phyloP scores from a whole-genome alignment of 2,113 vertebrate species.

The Peromyscus californicus region DNA sequence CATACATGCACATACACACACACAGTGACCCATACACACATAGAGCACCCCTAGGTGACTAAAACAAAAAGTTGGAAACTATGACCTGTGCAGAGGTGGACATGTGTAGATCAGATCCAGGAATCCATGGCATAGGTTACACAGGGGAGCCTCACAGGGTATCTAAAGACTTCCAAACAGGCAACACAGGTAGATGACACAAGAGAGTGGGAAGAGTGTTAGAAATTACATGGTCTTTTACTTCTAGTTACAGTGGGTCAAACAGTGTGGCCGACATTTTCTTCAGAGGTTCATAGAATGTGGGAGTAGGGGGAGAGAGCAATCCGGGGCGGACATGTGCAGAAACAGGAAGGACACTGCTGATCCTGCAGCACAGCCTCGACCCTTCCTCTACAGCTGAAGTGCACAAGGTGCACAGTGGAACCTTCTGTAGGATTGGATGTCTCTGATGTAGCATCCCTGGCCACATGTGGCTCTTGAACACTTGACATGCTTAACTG shows the following conservation, averaged over 20 bases:
- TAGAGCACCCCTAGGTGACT: not conserved
- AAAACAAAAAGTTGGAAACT: not conserved
- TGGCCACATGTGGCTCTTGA: not conserved
- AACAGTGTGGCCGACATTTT: rapidly evolving
- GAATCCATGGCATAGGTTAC: not conserved
- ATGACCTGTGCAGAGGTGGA: not conserved
- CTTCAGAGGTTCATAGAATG: too few relatives aligned
- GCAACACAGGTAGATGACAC: rapidly evolving
- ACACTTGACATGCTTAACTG: rapidly evolving
- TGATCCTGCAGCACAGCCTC: rapidly evolving
- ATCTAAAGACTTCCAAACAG: too few relatives aligned
- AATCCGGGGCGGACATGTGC: rapidly evolving
- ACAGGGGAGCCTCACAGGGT: rapidly evolving
- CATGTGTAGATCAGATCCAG: not conserved
- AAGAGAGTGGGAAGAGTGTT: too few relatives aligned
- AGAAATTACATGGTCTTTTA: rapidly evolving
- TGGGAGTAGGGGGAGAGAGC: too few relatives aligned
- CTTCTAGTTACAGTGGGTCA: not conserved
- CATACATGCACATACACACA: not conserved
- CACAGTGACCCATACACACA: not conserved
- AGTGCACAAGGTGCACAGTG: rapidly evolving
- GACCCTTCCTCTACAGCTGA: rapidly evolving
- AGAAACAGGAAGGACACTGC: not conserved
- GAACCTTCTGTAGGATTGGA: rapidly evolving
- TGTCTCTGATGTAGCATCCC: too few relatives aligned